Conservation (phyloP, 2,113 vertebrate species). For the Poecile atricapillus region DNA sequence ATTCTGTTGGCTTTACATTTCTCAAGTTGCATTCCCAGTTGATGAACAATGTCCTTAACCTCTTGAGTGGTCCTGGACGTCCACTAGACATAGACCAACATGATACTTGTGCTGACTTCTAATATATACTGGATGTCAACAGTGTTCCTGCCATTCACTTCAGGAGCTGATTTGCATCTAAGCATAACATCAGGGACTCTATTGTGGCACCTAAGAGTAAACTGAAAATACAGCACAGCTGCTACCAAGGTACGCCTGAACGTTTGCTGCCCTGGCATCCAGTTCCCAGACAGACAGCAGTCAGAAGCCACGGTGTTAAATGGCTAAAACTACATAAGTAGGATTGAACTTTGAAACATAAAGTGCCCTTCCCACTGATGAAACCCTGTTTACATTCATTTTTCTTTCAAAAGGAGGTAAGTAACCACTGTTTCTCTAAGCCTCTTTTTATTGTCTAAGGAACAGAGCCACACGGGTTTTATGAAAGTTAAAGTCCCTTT, state of each 20-base stretch:
- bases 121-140: constrained; percentile 22
- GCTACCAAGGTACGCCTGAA: background rate
- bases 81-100: constrained; percentile 27
- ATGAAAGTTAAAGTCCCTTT: background rate
- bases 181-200: background rate
- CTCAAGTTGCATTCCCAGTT: constrained; percentile 36
- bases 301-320: background rate
- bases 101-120: constrained; percentile 23
- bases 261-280: background rate
- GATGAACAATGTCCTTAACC: constrained; percentile 54
- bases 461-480: background rate
- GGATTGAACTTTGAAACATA: background rate
- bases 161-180: constrained; percentile 45
- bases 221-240: background rate
- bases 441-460: background rate
- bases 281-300: background rate
- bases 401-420: background rate
- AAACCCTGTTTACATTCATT: background rate
- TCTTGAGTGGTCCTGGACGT: constrained; percentile 44
- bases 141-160: constrained; percentile 1
- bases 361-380: background rate
- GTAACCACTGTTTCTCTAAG: background rate
- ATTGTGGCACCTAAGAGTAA: background rate
- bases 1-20: constrained; percentile 26
- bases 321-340: background rate